phyloP scores from a whole-genome alignment of 2,113 vertebrate genomes.

The Sakesphorus luctuosus region DNA sequence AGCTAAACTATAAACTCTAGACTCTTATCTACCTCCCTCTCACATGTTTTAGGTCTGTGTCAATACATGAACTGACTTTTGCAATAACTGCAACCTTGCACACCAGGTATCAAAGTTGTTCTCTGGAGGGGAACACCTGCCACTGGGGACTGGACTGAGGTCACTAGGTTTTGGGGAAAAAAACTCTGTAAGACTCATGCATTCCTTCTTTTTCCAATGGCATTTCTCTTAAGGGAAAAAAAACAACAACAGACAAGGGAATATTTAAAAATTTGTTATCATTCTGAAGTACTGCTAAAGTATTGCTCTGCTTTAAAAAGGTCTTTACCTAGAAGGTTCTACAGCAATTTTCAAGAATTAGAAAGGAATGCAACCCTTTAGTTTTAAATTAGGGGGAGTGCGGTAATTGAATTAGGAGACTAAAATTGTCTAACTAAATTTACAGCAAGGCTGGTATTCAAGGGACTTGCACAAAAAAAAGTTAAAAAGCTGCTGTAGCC shows the following conservation, averaged over 20 bases:
- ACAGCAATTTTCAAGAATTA: not conserved
- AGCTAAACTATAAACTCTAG: not conserved
- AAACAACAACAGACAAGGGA: not conserved
- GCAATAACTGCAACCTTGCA: not conserved
- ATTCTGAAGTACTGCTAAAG: not conserved
- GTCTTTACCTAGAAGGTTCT: not conserved
- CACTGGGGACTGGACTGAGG: fast-evolving
- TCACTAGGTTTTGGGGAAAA: not conserved
- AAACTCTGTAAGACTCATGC: not conserved
- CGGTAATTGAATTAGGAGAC: not conserved
- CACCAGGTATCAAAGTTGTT: not conserved
- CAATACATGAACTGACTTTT: not conserved
- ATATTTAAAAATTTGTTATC: not conserved
- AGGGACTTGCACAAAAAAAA: not conserved
- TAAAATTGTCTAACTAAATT: not conserved
- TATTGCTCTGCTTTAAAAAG: not conserved
- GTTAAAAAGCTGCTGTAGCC: not conserved
- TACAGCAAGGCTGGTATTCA: not conserved
- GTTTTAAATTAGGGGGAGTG: not conserved
- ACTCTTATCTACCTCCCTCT: not conserved
- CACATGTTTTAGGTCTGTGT: not conserved
- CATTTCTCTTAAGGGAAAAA: not conserved
- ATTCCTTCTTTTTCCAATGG: not conserved
- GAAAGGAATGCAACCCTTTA: not conserved
- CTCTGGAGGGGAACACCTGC: not conserved